Percentiles rank a stretch among this genome's conserved stretches.
These are phyloP conservation scores for Chrysopilus asiliformis DNA, from an alignment of 2,888 invertebrate species.

Conservation along the genomic window DNA sequence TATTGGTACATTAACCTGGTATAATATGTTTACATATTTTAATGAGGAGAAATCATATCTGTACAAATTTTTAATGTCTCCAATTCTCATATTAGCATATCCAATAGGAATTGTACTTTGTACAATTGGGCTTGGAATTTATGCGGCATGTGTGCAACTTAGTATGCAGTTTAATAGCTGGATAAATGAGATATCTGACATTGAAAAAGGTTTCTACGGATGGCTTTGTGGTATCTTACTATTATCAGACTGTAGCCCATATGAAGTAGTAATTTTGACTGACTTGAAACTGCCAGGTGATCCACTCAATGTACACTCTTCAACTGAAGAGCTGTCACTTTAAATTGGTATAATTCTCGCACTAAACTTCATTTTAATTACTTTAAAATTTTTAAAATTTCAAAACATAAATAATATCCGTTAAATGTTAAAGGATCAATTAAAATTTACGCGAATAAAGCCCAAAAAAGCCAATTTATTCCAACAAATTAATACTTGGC, in stretches of 20 bases:
- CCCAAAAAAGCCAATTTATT: no score
- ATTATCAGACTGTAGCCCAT: slow-evolving; percentile 60
- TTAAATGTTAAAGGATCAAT: no score
- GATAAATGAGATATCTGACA: slow-evolving; percentile 56
- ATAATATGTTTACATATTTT: slow-evolving; percentile 56
- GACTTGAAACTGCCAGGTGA: slow-evolving; percentile 37
- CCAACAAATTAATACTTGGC: no score
- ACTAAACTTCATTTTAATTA: no score
- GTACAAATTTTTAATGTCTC: slow-evolving; percentile 49
- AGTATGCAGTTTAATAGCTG: slow-evolving; percentile 54
- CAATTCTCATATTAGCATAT: slow-evolving; percentile 52
- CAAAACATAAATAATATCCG: no score
- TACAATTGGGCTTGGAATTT: slow-evolving; percentile 50
- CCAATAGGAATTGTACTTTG: slow-evolving; percentile 54
- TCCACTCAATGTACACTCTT: slow-evolving; percentile 28
- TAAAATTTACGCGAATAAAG: no score
- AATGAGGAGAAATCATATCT: slow-evolving; percentile 51
- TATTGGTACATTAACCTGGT: slow-evolving; percentile 63
- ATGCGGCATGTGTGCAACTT: slow-evolving; percentile 52
- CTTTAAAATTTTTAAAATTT: no score
- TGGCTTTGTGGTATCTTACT: slow-evolving; percentile 55
- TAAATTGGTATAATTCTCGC: no score
- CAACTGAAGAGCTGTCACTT: slow-evolving; percentile 35
- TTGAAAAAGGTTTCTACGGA: slow-evolving; percentile 67
- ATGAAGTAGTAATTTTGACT: slow-evolving; percentile 53